phyloP scores from a whole-genome alignment of 1,140 invertebrate species.

The Proales similis region DNA sequence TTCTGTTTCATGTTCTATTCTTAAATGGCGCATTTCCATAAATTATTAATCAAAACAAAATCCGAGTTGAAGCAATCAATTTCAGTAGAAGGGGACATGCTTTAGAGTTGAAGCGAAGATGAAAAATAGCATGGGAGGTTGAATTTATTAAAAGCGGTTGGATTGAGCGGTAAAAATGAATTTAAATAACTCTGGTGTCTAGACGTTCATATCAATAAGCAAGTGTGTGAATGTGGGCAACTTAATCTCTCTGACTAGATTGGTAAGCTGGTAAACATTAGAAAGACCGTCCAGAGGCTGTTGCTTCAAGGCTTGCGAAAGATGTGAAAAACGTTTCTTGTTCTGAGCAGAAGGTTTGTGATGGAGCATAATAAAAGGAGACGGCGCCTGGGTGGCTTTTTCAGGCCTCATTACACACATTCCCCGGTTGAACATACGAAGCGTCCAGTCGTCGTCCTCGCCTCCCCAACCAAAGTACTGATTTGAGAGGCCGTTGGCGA shows the following conservation, averaged over 20 bases:
- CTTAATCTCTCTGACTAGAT: not conserved
- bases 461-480: constrained; percentile 54
- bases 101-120: too few relatives aligned
- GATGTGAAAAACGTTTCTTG: constrained; percentile 8
- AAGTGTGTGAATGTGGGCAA: constrained; percentile 13
- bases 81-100: too few relatives aligned
- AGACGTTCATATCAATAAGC: too few relatives aligned
- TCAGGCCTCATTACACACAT: constrained; percentile 24
- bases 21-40: too few relatives aligned
- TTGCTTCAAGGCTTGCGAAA: constrained; percentile 2
- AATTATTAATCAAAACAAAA: too few relatives aligned
- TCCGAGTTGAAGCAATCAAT: too few relatives aligned
- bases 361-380: constrained; percentile 28
- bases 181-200: too few relatives aligned
- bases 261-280: constrained; percentile 4
- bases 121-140: too few relatives aligned
- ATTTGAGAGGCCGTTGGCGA: constrained; percentile 39
- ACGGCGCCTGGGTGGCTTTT: too few relatives aligned
- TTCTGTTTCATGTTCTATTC: too few relatives aligned
- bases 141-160: too few relatives aligned
- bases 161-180: too few relatives aligned
- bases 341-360: constrained; percentile 3
- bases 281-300: constrained; percentile 23
- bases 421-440: constrained; percentile 39
- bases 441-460: constrained; percentile 69